phyloP scores from a whole-genome alignment of 2,113 vertebrate genomes.

The Melanostigma gelatinosum region DNA sequence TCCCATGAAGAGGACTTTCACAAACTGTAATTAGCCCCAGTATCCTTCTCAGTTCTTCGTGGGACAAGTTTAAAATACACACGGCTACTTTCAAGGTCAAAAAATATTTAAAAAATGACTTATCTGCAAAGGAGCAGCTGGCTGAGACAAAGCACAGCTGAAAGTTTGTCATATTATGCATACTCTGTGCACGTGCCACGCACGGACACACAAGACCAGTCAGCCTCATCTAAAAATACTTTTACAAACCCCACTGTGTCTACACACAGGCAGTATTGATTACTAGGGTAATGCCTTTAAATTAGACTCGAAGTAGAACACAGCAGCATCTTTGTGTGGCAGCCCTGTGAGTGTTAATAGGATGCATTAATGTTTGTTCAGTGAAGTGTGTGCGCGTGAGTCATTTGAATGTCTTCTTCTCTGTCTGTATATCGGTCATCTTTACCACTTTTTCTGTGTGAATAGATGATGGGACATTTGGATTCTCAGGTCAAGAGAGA shows the following conservation, averaged over 20 bases:
- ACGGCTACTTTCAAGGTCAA: conserved; percentile 47
- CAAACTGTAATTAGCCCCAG: not conserved
- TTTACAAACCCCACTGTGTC: conserved; percentile 54
- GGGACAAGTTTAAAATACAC: conserved; percentile 22
- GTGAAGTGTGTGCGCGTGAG: not conserved
- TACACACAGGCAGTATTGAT: conserved; percentile 64
- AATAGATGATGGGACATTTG: conserved; percentile 2
- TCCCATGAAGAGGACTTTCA: not conserved
- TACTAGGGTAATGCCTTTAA: conserved; percentile 54
- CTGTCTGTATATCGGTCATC: conserved; percentile 11
- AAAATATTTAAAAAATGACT: conserved; percentile 18
- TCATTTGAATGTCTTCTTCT: conserved; percentile 8
- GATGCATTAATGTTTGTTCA: conserved; percentile 48
- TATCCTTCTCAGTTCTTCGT: not conserved
- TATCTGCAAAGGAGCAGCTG: conserved; percentile 78
- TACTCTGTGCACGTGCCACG: conserved; percentile 10
- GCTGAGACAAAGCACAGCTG: conserved; percentile 60
- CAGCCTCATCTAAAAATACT: conserved; percentile 60
- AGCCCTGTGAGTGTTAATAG: conserved; percentile 38
- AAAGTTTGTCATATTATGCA: conserved; percentile 32
- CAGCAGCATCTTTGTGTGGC: conserved; percentile 40
- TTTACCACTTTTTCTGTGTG: not conserved
- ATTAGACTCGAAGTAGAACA: conserved; percentile 52
- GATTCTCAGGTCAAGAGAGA: not conserved
- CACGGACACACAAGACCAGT: conserved; percentile 43